These are phyloP conservation scores for Clusia tigrina DNA, from an alignment of 2,888 invertebrate species.

Conservation along the genomic window DNA sequence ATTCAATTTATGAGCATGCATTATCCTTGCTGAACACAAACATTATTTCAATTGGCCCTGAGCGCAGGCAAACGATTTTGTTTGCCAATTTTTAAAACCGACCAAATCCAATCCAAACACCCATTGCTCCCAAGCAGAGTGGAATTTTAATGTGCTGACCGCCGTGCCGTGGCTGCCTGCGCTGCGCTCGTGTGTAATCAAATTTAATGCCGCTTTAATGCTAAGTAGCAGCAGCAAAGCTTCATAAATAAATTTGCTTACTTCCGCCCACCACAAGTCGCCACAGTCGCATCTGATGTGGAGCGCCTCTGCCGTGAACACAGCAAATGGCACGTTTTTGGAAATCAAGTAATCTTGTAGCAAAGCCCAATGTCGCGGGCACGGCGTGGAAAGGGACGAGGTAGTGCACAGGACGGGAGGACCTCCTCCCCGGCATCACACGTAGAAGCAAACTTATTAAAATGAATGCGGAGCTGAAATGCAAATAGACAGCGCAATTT, in stretches of 20 bases:
- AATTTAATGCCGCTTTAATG: neutral
- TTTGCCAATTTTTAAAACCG: no score
- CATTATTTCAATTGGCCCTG: no score
- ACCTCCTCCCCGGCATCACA: neutral
- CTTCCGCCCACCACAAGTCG: neutral
- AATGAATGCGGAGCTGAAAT: neutral
- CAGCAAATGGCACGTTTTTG: neutral
- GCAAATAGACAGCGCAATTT: constrained; percentile 6
- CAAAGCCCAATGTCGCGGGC: neutral
- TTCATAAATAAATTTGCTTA: neutral
- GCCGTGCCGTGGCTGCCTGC: neutral
- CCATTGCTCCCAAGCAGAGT: no score
- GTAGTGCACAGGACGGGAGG: neutral
- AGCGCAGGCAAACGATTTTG: no score
- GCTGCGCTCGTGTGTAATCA: neutral
- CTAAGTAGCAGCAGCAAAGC: neutral
- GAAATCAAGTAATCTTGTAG: neutral
- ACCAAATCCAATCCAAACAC: no score
- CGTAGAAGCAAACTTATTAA: neutral
- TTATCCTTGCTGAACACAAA: no score
- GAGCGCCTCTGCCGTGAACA: neutral
- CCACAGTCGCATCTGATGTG: neutral
- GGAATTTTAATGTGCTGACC: no score
- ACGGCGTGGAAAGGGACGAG: no score
- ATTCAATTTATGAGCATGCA: no score